Evolutionary conservation across 2,888 invertebrate genomes (phyloP), one percentile per base, ranked within the genome.

Genomic region (Drosophila ezoana): DNA sequence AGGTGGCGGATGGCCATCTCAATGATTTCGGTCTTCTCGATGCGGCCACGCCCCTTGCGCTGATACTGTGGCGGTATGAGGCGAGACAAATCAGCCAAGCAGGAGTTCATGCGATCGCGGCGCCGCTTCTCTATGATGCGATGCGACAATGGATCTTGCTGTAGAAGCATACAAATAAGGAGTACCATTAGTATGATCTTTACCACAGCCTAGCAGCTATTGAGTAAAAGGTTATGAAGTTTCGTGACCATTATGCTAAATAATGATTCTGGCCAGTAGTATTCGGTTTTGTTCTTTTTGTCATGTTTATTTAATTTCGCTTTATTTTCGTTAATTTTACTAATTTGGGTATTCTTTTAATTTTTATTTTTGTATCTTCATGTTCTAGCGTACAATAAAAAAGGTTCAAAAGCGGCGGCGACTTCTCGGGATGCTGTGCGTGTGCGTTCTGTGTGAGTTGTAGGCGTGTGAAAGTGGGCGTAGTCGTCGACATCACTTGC

Each of bases 121-220:
- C 98, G 94, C 48, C 98, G 94, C 92, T 99, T 99, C 93, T 99
- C 98, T 76, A 99, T 99, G 81, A 99, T 98, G 65, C 98, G 95
- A 92, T 98, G 98, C n/a, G 98, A 98, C 95, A 98, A 95, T 49
- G 98, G 98, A 92, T 98, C 98, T 97, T 98, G 96, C 95, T 96
- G 93, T 43, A 16, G 67, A 38, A n/a, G 52, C 13, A 47, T 8
- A 63, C 56, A 48, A 61, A 20, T 8, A 16, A 23, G 16, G 14
- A 6, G 2, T 3, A 14, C 40, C 20, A 51, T 73, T 77, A 77
- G 11, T 11, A 16, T n/a, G 3, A 4, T 23, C 18, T 8, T 11
- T 2, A 5, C 18, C n/a, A 8, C 10, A 40, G 33, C 13, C 14
- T 56, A 43, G 33, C 38, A 47, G 61, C 33, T 48, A 67, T 20